Percentiles rank a stretch among this genome's conserved stretches.
Evolutionary conservation across 2,888 invertebrate genomes (phyloP).

Genomic region (Brenthis ino): DNA sequence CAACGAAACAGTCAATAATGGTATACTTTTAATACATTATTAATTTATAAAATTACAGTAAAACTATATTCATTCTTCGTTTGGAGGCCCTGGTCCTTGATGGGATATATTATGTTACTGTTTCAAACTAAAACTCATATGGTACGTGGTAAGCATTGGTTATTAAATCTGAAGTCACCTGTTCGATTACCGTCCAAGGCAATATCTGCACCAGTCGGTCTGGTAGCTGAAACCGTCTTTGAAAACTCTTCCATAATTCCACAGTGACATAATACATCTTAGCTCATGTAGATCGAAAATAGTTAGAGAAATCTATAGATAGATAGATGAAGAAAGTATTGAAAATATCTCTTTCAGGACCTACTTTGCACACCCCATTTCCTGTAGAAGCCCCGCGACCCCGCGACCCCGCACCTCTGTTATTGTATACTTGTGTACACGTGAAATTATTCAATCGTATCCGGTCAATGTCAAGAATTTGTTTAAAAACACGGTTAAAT

Average conservation of each 20-base stretch:
- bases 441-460: not conserved
- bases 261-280: slow-evolving; percentile 9
- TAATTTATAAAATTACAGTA: not conserved
- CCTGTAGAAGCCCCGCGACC: slow-evolving; percentile 27
- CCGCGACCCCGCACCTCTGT: slow-evolving; percentile 39
- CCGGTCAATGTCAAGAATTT: slow-evolving; percentile 8
- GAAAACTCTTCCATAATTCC: not conserved
- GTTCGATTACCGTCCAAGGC: too few species aligned
- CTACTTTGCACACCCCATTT: slow-evolving; percentile 24
- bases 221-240: too few species aligned
- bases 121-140: not conserved
- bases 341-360: slow-evolving; percentile 16
- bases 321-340: slow-evolving; percentile 27
- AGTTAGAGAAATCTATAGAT: slow-evolving; percentile 37
- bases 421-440: slow-evolving; percentile 32
- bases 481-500: not conserved
- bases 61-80: not conserved
- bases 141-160: too few species aligned
- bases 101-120: slow-evolving; percentile 6
- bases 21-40: not conserved
- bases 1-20: slow-evolving; percentile 4
- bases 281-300: slow-evolving; percentile 8
- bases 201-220: too few species aligned
- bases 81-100: slow-evolving; percentile 16
- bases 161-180: too few species aligned